Conservation (phyloP, 2,113 vertebrate species). For the Clupea harengus region DNA sequence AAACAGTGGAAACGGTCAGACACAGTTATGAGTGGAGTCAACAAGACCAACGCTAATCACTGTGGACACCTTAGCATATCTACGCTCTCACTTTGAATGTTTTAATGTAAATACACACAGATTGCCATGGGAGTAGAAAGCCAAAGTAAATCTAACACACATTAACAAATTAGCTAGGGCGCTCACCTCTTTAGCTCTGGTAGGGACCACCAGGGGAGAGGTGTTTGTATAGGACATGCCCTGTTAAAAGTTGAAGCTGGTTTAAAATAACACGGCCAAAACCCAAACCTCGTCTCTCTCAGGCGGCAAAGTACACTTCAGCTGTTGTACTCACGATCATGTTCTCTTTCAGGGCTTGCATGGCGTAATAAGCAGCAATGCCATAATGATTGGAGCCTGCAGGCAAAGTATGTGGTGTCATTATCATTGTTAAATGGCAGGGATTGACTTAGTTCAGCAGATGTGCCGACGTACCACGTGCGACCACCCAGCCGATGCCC, state of each 20-base stretch:
- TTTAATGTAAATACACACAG: not conserved
- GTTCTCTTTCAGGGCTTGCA: constrained; percentile 70
- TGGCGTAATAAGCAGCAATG: constrained; percentile 72
- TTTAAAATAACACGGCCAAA: not conserved
- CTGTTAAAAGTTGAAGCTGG: constrained; percentile 48
- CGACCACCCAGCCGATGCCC: constrained; percentile 76
- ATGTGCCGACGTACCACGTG: constrained; percentile 56
- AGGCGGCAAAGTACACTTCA: not conserved
- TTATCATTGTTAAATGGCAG: not conserved
- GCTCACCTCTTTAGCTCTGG: constrained; percentile 67
- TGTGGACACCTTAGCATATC: not conserved
- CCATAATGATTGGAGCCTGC: constrained; percentile 76
- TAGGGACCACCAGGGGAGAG: constrained; percentile 74
- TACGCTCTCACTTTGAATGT: not conserved
- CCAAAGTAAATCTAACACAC: not conserved
- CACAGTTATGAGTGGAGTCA: not conserved
- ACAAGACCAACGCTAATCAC: not conserved
- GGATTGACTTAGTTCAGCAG: not conserved
- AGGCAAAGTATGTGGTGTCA: constrained; percentile 20
- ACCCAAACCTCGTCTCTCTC: not conserved
- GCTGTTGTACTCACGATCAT: constrained; percentile 71
- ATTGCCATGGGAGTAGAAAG: not conserved
- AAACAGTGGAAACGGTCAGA: not conserved
- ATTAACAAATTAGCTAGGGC: not conserved
- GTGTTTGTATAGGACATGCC: constrained; percentile 76